Conservation (phyloP, 1,140 invertebrate species). For the Plectrocnemia conspersa region DNA sequence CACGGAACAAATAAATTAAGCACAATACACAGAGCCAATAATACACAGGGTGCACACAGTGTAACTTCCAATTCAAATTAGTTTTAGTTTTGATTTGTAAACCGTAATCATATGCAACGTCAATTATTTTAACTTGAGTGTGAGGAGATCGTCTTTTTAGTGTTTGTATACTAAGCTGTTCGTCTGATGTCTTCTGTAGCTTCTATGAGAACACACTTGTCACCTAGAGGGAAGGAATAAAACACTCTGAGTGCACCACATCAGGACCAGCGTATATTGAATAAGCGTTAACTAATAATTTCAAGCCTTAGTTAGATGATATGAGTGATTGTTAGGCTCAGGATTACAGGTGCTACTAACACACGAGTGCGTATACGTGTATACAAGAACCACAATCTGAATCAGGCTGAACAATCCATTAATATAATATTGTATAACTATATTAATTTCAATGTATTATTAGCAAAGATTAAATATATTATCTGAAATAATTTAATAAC, state of each 20-base stretch:
- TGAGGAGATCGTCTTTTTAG: constrained; percentile 31
- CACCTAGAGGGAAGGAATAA: constrained; percentile 60
- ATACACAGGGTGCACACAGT: constrained; percentile 36
- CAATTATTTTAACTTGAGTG: constrained; percentile 24
- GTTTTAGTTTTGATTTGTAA: constrained; percentile 24
- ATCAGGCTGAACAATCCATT: too few relatives aligned
- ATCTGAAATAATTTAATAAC: too few relatives aligned
- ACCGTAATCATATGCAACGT: constrained; percentile 31
- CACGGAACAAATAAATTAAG: constrained; percentile 32
- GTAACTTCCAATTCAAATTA: constrained; percentile 33
- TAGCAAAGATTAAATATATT: too few relatives aligned
- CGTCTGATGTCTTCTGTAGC: constrained; percentile 57
- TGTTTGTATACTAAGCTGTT: constrained; percentile 42
- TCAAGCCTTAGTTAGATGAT: constrained; percentile 10
- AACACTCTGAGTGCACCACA: constrained; percentile 50
- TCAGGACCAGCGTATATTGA: constrained; percentile 26
- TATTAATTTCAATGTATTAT: background rate
- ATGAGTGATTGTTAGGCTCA: background rate
- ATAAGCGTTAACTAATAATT: constrained; percentile 20
- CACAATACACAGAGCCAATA: constrained; percentile 35
- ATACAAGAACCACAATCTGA: too few relatives aligned
- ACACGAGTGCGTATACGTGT: too few relatives aligned
- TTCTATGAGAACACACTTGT: constrained; percentile 63
- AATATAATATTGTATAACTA: background rate
- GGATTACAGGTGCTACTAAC: too few relatives aligned